Base-by-base conservation (phyloP, 2,797 vertebrate species). In the Tenualosa thibaudeaui region DNA sequence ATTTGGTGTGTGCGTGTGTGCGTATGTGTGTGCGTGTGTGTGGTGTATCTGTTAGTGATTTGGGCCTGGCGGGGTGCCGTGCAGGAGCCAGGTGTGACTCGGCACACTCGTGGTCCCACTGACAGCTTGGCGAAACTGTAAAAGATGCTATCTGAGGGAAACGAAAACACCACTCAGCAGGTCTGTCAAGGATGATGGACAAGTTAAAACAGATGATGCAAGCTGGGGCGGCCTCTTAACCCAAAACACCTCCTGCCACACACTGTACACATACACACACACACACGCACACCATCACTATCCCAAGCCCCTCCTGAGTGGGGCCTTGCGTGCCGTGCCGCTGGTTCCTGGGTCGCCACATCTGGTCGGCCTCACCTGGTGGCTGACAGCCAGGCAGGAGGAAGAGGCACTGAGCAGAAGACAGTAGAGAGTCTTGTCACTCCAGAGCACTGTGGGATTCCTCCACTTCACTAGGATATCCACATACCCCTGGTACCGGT, bases 131-230 rank as follows among this genome's bases (percentile, higher is more conserved):
- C 89, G 1, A 93, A 94, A 95, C 93, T 94, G 93, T 94, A 93
- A 95, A 94, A 95, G 91, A 94, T 94, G 94, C 94, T 94, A 94
- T 94, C 93, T 87, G 84, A 90, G 89, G 90, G 91, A 92, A 94
- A 91, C 91, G 91, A 94, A 94, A 95, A 94, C 90, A 92, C 89
- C 91, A 90, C 94, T 94, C 92, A 89, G 92, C 88, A 78, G 90
- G 89, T 92, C 91, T 93, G 92, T 94, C 93, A 94, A 90, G 88
- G 90, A 92, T 94, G 94, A 94, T 91, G 88, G 93, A 94, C 93
- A 94, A 93, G 92, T 93, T 94, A 90, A 94, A 94, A 94, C 94
- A 94, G 91, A 94, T 93, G 93, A 95, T 92, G 90, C 89, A 86
- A 86, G 65, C 91, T 89, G 88, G 58, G 65, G 89, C 86, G 85